A percentile compares a stretch with the other conserved stretches of the same genome.
phyloP scores from a whole-genome alignment of 92 coral and sea anemone species.

The Zoanthus sansibaricus region DNA sequence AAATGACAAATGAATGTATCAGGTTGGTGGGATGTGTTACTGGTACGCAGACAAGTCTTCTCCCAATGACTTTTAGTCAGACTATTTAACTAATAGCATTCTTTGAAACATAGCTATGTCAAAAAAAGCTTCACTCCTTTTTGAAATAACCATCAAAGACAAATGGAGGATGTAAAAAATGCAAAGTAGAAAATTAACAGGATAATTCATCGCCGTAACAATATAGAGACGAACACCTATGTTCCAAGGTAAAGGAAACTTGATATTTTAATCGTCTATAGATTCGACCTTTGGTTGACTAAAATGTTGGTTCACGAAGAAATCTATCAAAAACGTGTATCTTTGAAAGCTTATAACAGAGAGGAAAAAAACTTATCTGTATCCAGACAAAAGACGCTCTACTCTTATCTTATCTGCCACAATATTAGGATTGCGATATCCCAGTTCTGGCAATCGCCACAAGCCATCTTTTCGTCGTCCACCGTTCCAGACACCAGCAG shows the following conservation, averaged over 20 bases:
- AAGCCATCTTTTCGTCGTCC: constrained; percentile 52
- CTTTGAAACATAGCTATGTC: too few relatives aligned
- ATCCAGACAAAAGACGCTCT: constrained; percentile 69
- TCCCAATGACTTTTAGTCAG: too few relatives aligned
- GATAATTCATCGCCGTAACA: too few relatives aligned
- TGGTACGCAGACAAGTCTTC: too few relatives aligned
- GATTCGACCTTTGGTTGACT: not conserved
- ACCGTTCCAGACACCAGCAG: constrained; percentile 30
- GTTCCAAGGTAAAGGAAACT: not conserved
- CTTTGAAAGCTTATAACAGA: not conserved
- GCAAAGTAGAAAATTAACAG: too few relatives aligned
- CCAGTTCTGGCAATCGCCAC: constrained; percentile 68
- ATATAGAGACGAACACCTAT: too few relatives aligned
- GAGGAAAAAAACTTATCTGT: constrained; percentile 54
- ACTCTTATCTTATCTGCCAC: constrained; percentile 68
- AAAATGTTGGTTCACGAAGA: not conserved
- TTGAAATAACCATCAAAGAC: too few relatives aligned
- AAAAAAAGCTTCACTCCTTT: too few relatives aligned
- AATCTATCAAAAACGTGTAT: not conserved
- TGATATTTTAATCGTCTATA: not conserved
- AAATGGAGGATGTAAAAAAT: too few relatives aligned
- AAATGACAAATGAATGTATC: too few relatives aligned
- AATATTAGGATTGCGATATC: constrained; percentile 75
- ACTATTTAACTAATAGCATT: too few relatives aligned
- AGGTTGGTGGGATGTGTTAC: too few relatives aligned